These are phyloP conservation scores for Drosophila tripunctata DNA, from an alignment of 2,888 invertebrate species.

Conservation along the genomic window DNA sequence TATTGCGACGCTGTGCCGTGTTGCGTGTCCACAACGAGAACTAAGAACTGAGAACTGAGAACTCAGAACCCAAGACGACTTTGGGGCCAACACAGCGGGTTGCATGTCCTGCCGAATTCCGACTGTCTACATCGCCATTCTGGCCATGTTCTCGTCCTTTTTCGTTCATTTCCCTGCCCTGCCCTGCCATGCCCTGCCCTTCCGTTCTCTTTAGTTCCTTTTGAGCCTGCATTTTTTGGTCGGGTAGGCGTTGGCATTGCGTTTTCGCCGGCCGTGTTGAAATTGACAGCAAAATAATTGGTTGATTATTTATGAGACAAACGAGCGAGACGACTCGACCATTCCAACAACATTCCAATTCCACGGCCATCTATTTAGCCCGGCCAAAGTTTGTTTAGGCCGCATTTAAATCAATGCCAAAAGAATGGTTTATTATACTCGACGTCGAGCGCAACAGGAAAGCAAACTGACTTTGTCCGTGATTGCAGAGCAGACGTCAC, in stretches of 20 bases:
- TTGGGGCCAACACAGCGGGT: slow-evolving; percentile 65
- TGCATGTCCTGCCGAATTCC: slow-evolving; percentile 61
- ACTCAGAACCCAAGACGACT: slow-evolving; percentile 4
- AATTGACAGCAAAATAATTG: slow-evolving; percentile 82
- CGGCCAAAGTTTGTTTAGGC: slow-evolving; percentile 59
- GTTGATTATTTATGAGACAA: slow-evolving; percentile 80
- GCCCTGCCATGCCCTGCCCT: not conserved
- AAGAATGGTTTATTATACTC: slow-evolving; percentile 32
- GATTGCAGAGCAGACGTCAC: not conserved
- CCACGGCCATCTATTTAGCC: slow-evolving; percentile 14
- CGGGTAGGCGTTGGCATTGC: slow-evolving; percentile 64
- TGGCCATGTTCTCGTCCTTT: slow-evolving; percentile 1
- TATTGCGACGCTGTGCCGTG: slow-evolving; percentile 42
- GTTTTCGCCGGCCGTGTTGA: slow-evolving; percentile 79
- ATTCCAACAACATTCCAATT: not conserved
- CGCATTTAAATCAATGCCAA: slow-evolving; percentile 59
- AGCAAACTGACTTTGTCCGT: not conserved
- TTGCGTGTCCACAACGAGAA: slow-evolving; percentile 44
- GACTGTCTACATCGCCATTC: slow-evolving; percentile 4
- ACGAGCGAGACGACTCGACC: slow-evolving; percentile 43
- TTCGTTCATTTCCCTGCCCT: no score
- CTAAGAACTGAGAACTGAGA: not conserved
- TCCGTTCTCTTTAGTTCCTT: no score
- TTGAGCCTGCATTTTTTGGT: slow-evolving; percentile 20
- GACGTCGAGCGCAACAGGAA: slow-evolving; percentile 10